Evolutionary conservation across 2,888 invertebrate genomes (phyloP).

Genomic region (Rotaria magnacalcarata): DNA sequence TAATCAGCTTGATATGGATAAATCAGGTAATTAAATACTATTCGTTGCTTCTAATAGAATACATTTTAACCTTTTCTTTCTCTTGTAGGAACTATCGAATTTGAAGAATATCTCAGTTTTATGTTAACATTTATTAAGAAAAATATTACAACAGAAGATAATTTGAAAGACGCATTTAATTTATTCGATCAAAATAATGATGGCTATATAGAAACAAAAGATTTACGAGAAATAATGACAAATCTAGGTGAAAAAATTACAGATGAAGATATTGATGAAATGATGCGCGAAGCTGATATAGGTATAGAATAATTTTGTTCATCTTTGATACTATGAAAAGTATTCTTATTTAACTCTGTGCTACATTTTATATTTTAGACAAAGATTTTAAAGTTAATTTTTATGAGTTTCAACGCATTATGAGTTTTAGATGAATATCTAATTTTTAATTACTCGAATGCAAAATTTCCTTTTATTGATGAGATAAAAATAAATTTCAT

Average conservation of each 20-base stretch:
- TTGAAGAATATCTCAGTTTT: constrained; percentile 18
- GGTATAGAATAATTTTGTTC: not conserved
- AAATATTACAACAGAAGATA: not conserved
- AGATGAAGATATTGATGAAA: constrained; percentile 14
- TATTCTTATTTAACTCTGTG: not conserved
- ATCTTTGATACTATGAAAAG: not conserved
- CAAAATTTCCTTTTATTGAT: no score
- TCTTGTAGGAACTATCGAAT: not conserved
- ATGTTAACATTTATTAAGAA: not conserved
- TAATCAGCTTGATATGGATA: not conserved
- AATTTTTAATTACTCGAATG: not conserved
- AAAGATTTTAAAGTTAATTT: constrained; percentile 21
- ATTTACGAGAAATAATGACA: not conserved
- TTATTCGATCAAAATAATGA: not conserved
- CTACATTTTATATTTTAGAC: not conserved
- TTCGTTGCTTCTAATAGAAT: not conserved
- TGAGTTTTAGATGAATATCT: not conserved
- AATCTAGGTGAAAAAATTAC: constrained; percentile 1
- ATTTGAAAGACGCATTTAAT: not conserved
- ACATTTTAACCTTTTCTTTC: not conserved
- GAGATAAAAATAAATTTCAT: no score
- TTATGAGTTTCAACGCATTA: constrained; percentile 13
- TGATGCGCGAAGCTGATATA: constrained; percentile 4
- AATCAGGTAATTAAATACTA: not conserved
- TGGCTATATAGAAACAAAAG: not conserved